phyloP scores from a whole-genome alignment of 2,113 vertebrate species.

The Odocoileus hemionus region DNA sequence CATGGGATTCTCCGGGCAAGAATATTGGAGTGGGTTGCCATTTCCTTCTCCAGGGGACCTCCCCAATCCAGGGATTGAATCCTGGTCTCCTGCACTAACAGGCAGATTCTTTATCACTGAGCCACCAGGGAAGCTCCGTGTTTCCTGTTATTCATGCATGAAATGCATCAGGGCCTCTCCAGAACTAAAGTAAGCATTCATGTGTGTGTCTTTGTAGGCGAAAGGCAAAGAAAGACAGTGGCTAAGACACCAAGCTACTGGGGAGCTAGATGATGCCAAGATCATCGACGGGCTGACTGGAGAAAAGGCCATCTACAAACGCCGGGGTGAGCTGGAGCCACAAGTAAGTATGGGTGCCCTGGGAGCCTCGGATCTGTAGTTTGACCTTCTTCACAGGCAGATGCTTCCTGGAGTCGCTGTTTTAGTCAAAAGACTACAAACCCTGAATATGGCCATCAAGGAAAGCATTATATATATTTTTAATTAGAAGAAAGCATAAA shows the following conservation, averaged over 20 bases:
- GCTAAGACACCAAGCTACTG: slow-evolving; percentile 93
- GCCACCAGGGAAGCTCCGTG: background rate
- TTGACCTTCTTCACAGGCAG: background rate
- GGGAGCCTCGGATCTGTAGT: background rate
- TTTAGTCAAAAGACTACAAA: background rate
- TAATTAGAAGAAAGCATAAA: background rate
- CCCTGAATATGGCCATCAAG: background rate
- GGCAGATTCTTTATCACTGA: background rate
- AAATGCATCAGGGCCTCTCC: background rate
- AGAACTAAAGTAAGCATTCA: slow-evolving; percentile 2
- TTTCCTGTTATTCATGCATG: slow-evolving; percentile 19
- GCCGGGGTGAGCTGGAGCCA: slow-evolving; percentile 92
- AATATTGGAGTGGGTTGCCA: background rate
- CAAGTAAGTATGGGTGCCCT: slow-evolving; percentile 82
- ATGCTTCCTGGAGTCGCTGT: background rate
- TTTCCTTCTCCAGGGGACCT: background rate
- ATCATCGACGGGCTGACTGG: slow-evolving; percentile 97
- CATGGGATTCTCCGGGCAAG: background rate
- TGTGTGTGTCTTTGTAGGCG: slow-evolving; percentile 82
- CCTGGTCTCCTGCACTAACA: background rate
- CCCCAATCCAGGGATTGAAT: background rate
- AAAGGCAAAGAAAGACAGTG: slow-evolving; percentile 98
- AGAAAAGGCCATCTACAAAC: slow-evolving; percentile 96
- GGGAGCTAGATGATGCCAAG: slow-evolving; percentile 96
- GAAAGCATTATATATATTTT: background rate